phyloP scores from a whole-genome alignment of 2,797 vertebrate genomes.

The Varecia variegata region DNA sequence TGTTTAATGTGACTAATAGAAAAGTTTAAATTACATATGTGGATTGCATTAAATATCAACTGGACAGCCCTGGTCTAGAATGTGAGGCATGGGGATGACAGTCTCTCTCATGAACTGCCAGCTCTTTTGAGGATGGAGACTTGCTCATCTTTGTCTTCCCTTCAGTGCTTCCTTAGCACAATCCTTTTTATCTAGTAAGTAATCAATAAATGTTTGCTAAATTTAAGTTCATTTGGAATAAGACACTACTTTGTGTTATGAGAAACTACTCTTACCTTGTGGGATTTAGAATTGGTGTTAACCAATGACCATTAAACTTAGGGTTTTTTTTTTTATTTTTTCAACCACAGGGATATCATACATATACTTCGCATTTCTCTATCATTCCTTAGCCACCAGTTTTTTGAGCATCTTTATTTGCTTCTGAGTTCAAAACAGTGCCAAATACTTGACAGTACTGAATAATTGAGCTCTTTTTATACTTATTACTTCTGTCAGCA shows the following conservation, averaged over 20 bases:
- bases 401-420: neutral
- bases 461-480: neutral
- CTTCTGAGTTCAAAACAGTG: neutral
- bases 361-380: neutral
- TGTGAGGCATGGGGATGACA: neutral
- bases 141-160: neutral
- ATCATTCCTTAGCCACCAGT: neutral
- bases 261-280: neutral
- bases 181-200: neutral
- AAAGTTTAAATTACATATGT: neutral
- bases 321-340: neutral
- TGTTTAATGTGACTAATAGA: neutral
- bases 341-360: neutral
- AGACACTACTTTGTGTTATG: neutral
- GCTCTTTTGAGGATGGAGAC: neutral
- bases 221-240: conserved; percentile 8
- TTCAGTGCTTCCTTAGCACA: neutral
- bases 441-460: neutral
- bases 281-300: neutral
- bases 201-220: neutral
- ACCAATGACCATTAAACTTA: neutral
- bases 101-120: neutral
- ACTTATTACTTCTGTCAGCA: neutral
- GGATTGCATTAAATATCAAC: neutral
- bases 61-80: neutral